Conservation (phyloP, 1,140 invertebrate genomes). For the Bombus picipes region DNA sequence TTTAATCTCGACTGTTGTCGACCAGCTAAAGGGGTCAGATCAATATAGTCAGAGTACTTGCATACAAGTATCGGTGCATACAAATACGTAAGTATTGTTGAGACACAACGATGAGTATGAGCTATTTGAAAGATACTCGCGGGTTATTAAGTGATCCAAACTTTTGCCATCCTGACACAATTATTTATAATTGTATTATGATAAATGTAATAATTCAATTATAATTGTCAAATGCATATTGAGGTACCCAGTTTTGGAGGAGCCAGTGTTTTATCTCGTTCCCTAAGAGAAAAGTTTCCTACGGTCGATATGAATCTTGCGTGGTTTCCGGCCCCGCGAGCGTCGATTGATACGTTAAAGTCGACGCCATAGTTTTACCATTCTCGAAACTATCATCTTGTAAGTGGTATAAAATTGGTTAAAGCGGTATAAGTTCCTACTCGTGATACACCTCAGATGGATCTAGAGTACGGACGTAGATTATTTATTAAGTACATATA, state of each 20-base stretch:
- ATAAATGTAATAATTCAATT: not conserved
- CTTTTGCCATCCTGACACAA: not conserved
- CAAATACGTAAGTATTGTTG: not conserved
- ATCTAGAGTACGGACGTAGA: too few species aligned
- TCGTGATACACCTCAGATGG: too few species aligned
- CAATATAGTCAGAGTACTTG: conserved; percentile 29
- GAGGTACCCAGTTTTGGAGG: too few species aligned
- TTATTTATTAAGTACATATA: not conserved
- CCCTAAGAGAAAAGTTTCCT: too few species aligned
- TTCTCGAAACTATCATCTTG: too few species aligned
- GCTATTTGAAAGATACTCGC: not conserved
- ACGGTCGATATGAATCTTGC: too few species aligned
- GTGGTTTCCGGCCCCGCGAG: too few species aligned
- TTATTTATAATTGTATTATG: not conserved
- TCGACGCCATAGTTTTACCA: too few species aligned
- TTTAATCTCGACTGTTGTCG: conserved; percentile 55
- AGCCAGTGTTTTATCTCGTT: too few species aligned
- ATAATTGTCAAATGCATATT: not conserved
- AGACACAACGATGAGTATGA: not conserved
- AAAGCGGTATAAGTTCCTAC: too few species aligned
- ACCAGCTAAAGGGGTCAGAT: conserved; percentile 45
- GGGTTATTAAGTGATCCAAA: not conserved
- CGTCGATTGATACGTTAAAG: too few species aligned
- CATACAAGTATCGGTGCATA: not conserved
- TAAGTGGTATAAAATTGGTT: too few species aligned